Base-by-base conservation (phyloP, 2,797 vertebrate genomes). In the Sebastolobus alascanus region DNA sequence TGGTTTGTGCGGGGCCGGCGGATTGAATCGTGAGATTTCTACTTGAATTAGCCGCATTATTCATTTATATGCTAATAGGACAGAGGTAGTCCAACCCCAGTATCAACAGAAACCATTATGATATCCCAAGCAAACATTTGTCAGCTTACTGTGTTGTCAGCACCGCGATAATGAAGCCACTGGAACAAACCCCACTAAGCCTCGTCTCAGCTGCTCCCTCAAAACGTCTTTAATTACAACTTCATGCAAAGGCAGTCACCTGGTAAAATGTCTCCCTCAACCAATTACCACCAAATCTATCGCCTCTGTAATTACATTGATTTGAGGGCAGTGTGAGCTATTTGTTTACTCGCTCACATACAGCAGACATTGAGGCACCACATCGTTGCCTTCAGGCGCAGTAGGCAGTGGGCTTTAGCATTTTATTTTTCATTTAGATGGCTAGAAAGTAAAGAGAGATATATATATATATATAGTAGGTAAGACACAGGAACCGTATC, bases 51-150 rank as follows among this genome's bases (percentile, higher is more conserved):
- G 84, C 84, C 84, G 65, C 78, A 40, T 83, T 90, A 37, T 86
- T 94, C 82, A 94, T 95, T 93, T 94, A 91, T 94, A 94, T 93
- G 92, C 90, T 92, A 93, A 95, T 94, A 84, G 77, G 76, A 88
- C 75, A 56, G 84, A 73, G 13, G 75, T 82, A 79, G 90, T 84
- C 91, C 90, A 89, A 80, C 65, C 77, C 52, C 79, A 72, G 76
- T 77, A 92, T 92, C 89, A 93, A 91, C 90, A 92, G 77, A 87
- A 85, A 80, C 88, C 88, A 90, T 92, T 91, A 89, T 91, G 91
- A 90, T 93, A 87, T 88, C 90, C 89, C 75, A 59, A 90, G 89
- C 92, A 94, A 94, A 95, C 93, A 95, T 95, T 93, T 92, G 93
- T 94, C 93, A 91, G 87, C 88, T 92, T 75, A 77, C 89, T 79